A percentile compares a stretch with the other conserved stretches of the same genome.
Conservation (phyloP, 2,888 invertebrate species). For the Cheilosia variabilis region DNA sequence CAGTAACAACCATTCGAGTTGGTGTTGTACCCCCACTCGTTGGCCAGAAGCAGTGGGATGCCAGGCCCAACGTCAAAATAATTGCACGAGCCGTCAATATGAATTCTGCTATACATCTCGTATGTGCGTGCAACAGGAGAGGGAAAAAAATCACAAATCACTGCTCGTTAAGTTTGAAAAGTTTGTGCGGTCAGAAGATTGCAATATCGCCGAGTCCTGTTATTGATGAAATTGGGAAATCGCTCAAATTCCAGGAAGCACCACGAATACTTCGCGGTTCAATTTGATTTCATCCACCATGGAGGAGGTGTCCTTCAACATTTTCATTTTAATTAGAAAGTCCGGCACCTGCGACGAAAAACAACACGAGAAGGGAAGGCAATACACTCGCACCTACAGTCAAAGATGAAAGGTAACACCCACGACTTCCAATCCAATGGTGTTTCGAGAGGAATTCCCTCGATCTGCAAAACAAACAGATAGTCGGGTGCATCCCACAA, state of each 20-base stretch:
- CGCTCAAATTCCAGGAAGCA: slow-evolving; percentile 12
- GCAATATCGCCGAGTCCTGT: slow-evolving; percentile 27
- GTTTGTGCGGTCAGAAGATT: slow-evolving; percentile 42
- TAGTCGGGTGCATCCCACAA: not conserved
- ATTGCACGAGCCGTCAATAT: slow-evolving; percentile 37
- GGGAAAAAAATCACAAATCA: slow-evolving; percentile 30
- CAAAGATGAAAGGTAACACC: slow-evolving; percentile 38
- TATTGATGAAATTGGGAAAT: slow-evolving; percentile 47
- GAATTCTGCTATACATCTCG: not conserved
- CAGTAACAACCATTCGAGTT: not conserved
- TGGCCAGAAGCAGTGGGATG: not conserved
- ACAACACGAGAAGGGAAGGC: not conserved
- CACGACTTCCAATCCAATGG: not conserved
- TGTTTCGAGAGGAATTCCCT: not conserved
- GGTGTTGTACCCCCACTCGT: not conserved
- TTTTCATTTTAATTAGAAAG: slow-evolving; percentile 46
- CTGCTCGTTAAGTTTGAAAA: slow-evolving; percentile 54
- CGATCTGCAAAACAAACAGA: not conserved
- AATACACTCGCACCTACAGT: not conserved
- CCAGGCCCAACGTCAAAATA: slow-evolving; percentile 31
- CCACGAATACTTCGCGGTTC: not conserved
- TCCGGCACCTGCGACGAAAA: not conserved
- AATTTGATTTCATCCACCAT: not conserved
- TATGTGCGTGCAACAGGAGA: not conserved
- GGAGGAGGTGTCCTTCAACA: too few relatives aligned